Percentiles rank a stretch among this genome's conserved stretches.
Conservation (phyloP, 2,113 vertebrate genomes). For the Todiramphus saurophagus region DNA sequence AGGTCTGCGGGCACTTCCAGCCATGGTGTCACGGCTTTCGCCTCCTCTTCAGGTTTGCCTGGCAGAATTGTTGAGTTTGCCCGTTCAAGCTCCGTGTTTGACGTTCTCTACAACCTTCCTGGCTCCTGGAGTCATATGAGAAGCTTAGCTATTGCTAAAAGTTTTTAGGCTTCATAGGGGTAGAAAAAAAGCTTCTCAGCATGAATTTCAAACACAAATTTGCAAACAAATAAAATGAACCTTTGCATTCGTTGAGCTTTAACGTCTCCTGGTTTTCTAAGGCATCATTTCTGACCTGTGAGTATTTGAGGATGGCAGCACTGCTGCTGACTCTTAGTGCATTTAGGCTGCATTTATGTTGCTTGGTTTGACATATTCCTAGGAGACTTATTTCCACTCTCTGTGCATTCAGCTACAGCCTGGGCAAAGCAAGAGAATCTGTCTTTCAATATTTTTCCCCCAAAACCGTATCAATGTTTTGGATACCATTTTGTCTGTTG, state of each 20-base stretch:
- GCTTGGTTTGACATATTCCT: constrained; percentile 14
- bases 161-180: neutral
- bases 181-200: neutral
- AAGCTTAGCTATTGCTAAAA: neutral
- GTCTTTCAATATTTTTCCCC: neutral
- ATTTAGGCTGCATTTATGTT: neutral
- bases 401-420: neutral
- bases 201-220: neutral
- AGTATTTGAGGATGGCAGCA: neutral
- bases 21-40: accelerated
- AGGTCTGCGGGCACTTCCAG: neutral
- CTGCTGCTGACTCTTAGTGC: neutral
- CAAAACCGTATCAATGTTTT: too few relatives aligned
- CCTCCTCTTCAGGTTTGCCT: neutral
- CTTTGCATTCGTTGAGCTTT: neutral
- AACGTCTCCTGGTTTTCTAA: neutral
- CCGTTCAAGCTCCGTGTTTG: neutral
- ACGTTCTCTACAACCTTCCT: neutral
- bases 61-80: neutral
- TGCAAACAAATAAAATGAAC: neutral
- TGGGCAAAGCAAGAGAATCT: neutral
- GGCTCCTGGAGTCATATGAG: neutral
- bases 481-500: neutral
- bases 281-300: neutral
- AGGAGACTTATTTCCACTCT: neutral